Evolutionary conservation across 1,140 invertebrate genomes (phyloP).

Genomic region (Pseudachorutes palmiensis): DNA sequence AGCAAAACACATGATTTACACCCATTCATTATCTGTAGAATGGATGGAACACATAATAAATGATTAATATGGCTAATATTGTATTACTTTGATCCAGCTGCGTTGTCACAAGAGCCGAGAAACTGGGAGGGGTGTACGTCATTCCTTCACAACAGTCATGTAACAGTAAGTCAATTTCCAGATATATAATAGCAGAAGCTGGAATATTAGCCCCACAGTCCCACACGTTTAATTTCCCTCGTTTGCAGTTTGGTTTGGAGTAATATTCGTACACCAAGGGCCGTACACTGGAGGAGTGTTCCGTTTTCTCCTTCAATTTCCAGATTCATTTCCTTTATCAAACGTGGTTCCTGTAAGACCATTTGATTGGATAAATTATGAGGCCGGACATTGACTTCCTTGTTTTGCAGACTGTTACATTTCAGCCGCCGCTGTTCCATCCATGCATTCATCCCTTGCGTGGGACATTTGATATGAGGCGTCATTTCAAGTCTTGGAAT

Average conservation of each 20-base stretch:
- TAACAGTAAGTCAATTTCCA: constrained; percentile 44
- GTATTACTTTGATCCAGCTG: constrained; percentile 52
- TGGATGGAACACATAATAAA: constrained; percentile 10
- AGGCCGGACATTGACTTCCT: constrained; percentile 33
- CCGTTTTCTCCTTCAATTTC: constrained; percentile 74
- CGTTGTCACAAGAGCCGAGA: constrained; percentile 73
- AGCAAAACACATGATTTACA: constrained; percentile 41
- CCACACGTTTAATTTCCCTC: constrained; percentile 9
- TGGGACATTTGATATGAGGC: constrained; percentile 63
- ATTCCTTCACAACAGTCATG: constrained; percentile 71
- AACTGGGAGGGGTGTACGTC: constrained; percentile 78
- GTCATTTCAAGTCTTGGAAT: constrained; percentile 70
- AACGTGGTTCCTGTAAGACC: constrained; percentile 53
- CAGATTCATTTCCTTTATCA: constrained; percentile 78
- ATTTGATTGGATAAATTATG: constrained; percentile 25
- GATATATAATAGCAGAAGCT: constrained; percentile 15
- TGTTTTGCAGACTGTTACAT: constrained; percentile 61
- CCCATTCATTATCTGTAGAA: not conserved
- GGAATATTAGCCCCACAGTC: not conserved
- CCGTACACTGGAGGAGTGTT: constrained; percentile 80
- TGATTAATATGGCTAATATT: constrained; percentile 16
- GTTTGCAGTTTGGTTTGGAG: constrained; percentile 81
- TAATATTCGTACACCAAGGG: constrained; percentile 80
- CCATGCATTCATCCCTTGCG: constrained; percentile 63
- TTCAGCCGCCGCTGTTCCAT: constrained; percentile 79